A percentile compares a stretch with the other conserved stretches of the same genome.
Conservation (phyloP, 2,797 vertebrate genomes). For the Typhlichthys eigenmanni region DNA sequence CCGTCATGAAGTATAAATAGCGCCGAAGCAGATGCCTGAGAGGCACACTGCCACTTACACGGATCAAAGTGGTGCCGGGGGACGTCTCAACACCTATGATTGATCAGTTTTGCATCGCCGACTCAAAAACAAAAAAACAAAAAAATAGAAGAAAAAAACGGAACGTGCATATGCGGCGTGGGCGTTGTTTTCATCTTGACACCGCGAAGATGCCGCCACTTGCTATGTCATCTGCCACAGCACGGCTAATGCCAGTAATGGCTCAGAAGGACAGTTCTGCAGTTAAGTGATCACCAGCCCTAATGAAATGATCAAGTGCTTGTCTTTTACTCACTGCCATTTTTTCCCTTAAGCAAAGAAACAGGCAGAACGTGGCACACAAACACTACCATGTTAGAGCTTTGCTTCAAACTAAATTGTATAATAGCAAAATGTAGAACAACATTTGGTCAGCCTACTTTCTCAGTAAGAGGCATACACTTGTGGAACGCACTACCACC, state of each 20-base stretch:
- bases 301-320: slow-evolving; percentile 64
- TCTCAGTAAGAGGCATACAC: too few species aligned
- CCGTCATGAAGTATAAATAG: slow-evolving; percentile 63
- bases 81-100: slow-evolving; percentile 66
- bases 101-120: slow-evolving; percentile 63
- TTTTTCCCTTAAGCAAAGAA: neutral
- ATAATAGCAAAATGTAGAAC: too few species aligned
- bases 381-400: too few species aligned
- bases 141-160: neutral
- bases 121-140: slow-evolving; percentile 3
- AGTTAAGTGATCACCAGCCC: slow-evolving; percentile 61
- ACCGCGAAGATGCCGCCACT: slow-evolving; percentile 37
- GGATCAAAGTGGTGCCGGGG: slow-evolving; percentile 24
- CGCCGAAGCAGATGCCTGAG: slow-evolving; percentile 67
- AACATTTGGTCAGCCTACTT: too few species aligned
- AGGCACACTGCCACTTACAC: slow-evolving; percentile 10
- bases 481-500: too few species aligned
- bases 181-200: slow-evolving; percentile 67
- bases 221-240: slow-evolving; percentile 50
- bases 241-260: slow-evolving; percentile 20
- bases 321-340: slow-evolving; percentile 11
- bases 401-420: too few species aligned
- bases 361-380: neutral
- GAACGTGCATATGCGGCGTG: slow-evolving; percentile 58
- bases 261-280: slow-evolving; percentile 46